phyloP scores from a whole-genome alignment of 2,113 vertebrate genomes.

The Dissostichus mawsoni region DNA sequence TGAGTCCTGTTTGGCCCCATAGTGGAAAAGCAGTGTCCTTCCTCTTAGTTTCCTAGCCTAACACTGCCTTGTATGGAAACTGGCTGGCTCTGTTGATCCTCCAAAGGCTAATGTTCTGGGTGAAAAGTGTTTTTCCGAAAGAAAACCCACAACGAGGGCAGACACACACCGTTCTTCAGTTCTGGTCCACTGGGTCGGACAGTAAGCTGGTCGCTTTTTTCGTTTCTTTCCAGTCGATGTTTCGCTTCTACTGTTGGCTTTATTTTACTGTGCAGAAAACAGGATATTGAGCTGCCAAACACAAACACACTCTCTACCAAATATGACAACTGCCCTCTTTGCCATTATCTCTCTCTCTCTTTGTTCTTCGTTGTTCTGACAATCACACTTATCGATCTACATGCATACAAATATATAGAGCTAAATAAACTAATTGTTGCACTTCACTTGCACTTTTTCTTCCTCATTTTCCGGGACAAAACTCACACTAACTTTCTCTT shows the following conservation, averaged over 20 bases:
- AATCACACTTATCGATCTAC: too few relatives aligned
- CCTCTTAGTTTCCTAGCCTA: slow-evolving; percentile 64
- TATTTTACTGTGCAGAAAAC: slow-evolving; percentile 71
- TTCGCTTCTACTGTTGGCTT: slow-evolving; percentile 66
- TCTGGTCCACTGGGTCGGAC: slow-evolving; percentile 69
- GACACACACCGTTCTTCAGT: slow-evolving; percentile 19
- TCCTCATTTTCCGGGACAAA: too few relatives aligned
- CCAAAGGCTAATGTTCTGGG: slow-evolving; percentile 69
- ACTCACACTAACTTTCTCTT: too few relatives aligned
- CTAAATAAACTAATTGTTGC: too few relatives aligned
- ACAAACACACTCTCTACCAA: slow-evolving; percentile 12
- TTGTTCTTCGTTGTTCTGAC: too few relatives aligned
- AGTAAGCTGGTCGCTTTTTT: slow-evolving; percentile 48
- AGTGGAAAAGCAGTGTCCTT: slow-evolving; percentile 60
- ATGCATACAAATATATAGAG: too few relatives aligned
- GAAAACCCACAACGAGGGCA: slow-evolving; percentile 52
- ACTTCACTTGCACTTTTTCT: too few relatives aligned
- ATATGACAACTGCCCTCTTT: too few relatives aligned
- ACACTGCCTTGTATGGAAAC: slow-evolving; percentile 73
- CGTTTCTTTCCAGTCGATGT: slow-evolving; percentile 48
- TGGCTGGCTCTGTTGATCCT: slow-evolving; percentile 65
- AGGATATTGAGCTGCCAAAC: slow-evolving; percentile 28
- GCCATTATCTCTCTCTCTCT: too few relatives aligned
- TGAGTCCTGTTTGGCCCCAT: slow-evolving; percentile 18
- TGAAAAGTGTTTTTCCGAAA: slow-evolving; percentile 72